Evolutionary conservation across 2,113 vertebrate genomes (phyloP).

Genomic region (Eubucco bourcierii): DNA sequence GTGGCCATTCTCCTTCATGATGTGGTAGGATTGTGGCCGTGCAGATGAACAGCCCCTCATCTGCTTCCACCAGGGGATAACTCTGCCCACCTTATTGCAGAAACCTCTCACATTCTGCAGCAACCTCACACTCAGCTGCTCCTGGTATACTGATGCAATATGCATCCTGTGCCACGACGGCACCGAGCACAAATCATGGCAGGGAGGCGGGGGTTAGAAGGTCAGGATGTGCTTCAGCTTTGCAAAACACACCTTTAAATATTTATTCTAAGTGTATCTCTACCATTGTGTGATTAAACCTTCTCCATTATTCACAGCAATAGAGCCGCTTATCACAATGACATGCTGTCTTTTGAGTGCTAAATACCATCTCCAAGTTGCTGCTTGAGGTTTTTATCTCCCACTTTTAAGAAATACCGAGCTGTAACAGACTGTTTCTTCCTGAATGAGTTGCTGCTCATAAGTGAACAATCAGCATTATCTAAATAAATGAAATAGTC

Average conservation of each 20-base stretch:
- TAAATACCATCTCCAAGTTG: slow-evolving; percentile 39
- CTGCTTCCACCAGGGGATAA: background rate
- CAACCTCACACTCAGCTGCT: background rate
- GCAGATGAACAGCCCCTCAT: background rate
- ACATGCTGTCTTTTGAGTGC: slow-evolving; percentile 33
- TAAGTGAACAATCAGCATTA: slow-evolving; percentile 74
- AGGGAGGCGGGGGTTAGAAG: background rate
- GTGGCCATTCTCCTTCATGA: background rate
- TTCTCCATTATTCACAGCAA: slow-evolving; percentile 59
- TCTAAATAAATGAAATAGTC: slow-evolving; percentile 80
- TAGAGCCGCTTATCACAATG: slow-evolving; percentile 15
- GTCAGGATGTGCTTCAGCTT: slow-evolving; percentile 15
- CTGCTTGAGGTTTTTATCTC: slow-evolving; percentile 4
- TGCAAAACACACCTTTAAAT: slow-evolving; percentile 42
- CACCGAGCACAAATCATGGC: background rate
- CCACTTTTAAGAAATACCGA: slow-evolving; percentile 23
- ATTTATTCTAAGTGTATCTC: slow-evolving; percentile 52
- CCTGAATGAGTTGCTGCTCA: slow-evolving; percentile 58
- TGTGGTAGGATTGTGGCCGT: background rate
- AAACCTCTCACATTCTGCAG: background rate
- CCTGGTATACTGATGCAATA: background rate
- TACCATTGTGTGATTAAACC: slow-evolving; percentile 40
- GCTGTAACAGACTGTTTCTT: slow-evolving; percentile 60
- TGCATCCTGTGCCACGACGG: background rate
- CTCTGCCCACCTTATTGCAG: background rate